phyloP scores from a whole-genome alignment of 2,797 vertebrate species.

The Synaphobranchus kaupii region DNA sequence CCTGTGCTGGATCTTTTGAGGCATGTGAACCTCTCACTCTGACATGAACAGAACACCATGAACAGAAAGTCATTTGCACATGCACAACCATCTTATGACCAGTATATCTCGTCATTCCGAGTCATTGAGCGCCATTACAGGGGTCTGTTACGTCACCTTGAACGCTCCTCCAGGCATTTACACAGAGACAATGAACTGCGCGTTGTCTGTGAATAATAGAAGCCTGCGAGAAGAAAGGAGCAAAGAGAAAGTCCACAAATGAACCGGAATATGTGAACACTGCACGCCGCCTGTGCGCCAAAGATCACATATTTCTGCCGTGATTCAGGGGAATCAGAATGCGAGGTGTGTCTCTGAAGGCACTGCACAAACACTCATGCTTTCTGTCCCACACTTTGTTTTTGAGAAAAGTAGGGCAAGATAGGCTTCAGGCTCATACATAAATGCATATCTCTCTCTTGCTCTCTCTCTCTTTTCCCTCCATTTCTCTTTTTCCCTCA shows the following conservation, averaged over 20 bases:
- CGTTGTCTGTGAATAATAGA: not conserved
- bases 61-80: not conserved
- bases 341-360: constrained; percentile 8
- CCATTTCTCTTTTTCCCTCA: not conserved
- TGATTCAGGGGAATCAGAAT: not conserved
- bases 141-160: not conserved
- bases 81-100: not conserved
- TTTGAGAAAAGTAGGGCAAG: constrained; percentile 57
- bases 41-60: not conserved
- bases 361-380: not conserved
- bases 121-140: not conserved
- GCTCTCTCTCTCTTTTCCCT: constrained; percentile 30
- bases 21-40: not conserved
- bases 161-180: not conserved
- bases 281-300: not conserved
- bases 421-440: constrained; percentile 56
- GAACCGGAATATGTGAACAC: not conserved
- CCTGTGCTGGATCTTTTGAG: not conserved
- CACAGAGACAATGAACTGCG: not conserved
- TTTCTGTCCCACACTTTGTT: constrained; percentile 44
- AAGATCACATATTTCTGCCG: not conserved
- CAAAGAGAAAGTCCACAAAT: not conserved
- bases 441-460: constrained; percentile 31
- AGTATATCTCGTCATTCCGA: not conserved
- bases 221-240: not conserved